Percentiles rank a stretch among this genome's conserved stretches.
phyloP scores from a whole-genome alignment of 2,797 vertebrate species.

The Phataginus tetradactyla region DNA sequence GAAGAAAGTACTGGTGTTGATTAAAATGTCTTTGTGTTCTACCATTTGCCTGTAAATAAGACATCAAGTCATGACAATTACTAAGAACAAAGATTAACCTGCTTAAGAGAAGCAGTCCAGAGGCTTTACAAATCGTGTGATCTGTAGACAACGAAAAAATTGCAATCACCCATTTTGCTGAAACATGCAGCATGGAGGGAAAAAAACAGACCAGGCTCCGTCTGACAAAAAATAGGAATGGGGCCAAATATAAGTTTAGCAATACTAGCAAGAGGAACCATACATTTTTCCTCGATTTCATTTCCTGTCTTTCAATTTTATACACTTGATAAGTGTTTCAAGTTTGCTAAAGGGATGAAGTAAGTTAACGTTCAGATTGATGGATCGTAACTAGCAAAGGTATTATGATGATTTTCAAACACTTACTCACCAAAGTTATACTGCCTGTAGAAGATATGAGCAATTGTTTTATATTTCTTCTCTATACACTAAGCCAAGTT shows the following conservation, averaged over 20 bases:
- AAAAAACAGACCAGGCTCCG: not conserved
- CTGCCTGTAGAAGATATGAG: not conserved
- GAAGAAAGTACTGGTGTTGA: not conserved
- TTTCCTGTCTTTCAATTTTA: not conserved
- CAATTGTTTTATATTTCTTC: not conserved
- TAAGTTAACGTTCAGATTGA: fast-evolving
- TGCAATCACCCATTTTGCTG: not conserved
- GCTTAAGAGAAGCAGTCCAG: not conserved
- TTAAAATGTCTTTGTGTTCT: not conserved
- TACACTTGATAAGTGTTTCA: not conserved
- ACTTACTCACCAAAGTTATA: not conserved
- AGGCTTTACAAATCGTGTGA: not conserved
- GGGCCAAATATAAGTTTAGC: fast-evolving
- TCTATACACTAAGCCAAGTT: not conserved
- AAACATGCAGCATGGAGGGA: fast-evolving
- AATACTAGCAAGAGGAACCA: not conserved
- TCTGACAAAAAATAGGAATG: fast-evolving
- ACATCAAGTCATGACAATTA: not conserved
- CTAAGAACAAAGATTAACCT: not conserved
- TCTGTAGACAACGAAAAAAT: not conserved
- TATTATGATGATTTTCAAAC: not conserved
- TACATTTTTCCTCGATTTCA: not conserved
- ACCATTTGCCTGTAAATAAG: not conserved
- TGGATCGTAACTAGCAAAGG: not conserved
- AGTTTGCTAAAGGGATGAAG: not conserved